Evolutionary conservation across 2,113 vertebrate genomes (phyloP), one percentile per base, ranked within the genome.

Genomic region (Hylia prasina): DNA sequence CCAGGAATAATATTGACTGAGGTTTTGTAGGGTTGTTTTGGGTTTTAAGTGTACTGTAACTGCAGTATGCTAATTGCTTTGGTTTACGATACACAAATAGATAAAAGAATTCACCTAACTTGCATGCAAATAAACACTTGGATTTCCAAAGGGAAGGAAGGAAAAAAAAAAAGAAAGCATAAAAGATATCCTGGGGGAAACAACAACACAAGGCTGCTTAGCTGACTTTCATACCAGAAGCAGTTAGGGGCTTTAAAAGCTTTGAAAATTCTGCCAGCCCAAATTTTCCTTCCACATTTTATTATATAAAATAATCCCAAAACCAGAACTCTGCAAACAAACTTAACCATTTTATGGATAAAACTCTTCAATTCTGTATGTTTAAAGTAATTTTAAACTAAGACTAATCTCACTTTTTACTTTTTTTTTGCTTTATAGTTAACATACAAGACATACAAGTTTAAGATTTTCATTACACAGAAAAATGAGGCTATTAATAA

Each of bases 131-230:
- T 95, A 97, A 97, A 97, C 91, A 96, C 71, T 96, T 87, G 45
- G 81, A 78, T 95, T 96, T 96, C 93, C 82, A 96, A 96, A 94
- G 82, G 68, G 80, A 92, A 91, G 73, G 56, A 93, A 93, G 19
- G 15, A 44, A 75, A 70, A 80, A n/a, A 82, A 93, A 90, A 76
- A 88, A 88, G 21, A 30, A 92, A 94, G 82, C 89, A 97, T 96
- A 89, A 97, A 97, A 97, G 97, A 79, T 95, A 94, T 97, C 97
- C 96, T 96, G 96, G 93, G 97, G 97, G 93, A 97, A 97, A 97
- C 73, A 97, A 97, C 86, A 97, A 96, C 93, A 97, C 72, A 91
- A 91, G 69, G 50, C 87, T 95, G 90, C 92, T 95, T 95, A 92
- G 96, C 78, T 96, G 90, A 96, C 93, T 97, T 96, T 97, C 91